These are phyloP conservation scores for Anoncus sp. DNA, from an alignment of 2,888 invertebrate species.

Conservation along the genomic window DNA sequence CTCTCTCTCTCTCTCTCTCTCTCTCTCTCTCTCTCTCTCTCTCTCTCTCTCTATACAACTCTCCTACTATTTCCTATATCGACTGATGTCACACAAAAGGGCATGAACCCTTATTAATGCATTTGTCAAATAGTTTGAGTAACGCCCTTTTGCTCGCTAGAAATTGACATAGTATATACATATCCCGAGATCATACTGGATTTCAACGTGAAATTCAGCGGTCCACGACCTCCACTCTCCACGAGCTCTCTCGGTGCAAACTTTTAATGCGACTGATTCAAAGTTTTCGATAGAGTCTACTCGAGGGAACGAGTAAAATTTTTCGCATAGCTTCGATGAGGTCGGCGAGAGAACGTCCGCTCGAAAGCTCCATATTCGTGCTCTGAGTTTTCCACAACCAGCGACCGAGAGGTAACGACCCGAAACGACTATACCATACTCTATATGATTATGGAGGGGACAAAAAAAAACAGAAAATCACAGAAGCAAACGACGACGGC, in stretches of 20 bases:
- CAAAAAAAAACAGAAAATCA: conserved; percentile 28
- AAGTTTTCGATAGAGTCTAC: conserved; percentile 58
- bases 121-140: neutral
- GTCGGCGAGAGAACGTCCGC: conserved; percentile 22
- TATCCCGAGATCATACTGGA: conserved; percentile 11
- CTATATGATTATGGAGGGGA: conserved; percentile 44
- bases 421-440: conserved; percentile 50
- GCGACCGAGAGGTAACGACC: conserved; percentile 40
- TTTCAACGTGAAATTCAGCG: conserved; percentile 42
- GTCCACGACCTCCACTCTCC: conserved; percentile 52
- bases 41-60: conserved; percentile 21
- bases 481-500: conserved; percentile 15
- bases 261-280: conserved; percentile 65
- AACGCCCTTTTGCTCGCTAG: conserved; percentile 2
- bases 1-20: conserved; percentile 1
- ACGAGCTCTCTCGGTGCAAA: conserved; percentile 32
- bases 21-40: conserved; percentile 18
- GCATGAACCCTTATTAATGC: conserved; percentile 6
- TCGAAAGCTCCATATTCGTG: conserved; percentile 22
- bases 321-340: conserved; percentile 18
- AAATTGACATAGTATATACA: neutral
- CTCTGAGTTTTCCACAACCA: conserved; percentile 35
- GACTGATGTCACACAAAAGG: conserved; percentile 23
- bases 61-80: conserved; percentile 21
- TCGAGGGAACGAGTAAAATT: conserved; percentile 53